These are phyloP conservation scores for Scarus forsteni DNA, from an alignment of 2,797 vertebrate genomes.

Conservation along the genomic window DNA sequence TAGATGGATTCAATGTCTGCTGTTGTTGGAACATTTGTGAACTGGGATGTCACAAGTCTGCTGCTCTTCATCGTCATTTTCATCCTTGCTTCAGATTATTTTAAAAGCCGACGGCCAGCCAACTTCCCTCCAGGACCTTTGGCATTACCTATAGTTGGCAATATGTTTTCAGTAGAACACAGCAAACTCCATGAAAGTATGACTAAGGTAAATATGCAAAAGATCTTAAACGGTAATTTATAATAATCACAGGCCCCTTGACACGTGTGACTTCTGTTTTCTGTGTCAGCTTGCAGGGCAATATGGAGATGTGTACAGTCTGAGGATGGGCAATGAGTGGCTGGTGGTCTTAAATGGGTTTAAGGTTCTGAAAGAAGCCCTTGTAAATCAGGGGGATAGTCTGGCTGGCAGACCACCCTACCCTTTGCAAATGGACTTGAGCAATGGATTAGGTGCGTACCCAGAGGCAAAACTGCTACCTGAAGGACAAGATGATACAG, in stretches of 20 bases:
- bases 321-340: neutral
- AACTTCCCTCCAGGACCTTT: slow-evolving; percentile 59
- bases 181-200: slow-evolving; percentile 27
- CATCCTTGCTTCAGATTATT: slow-evolving; percentile 20
- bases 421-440: neutral
- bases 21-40: neutral
- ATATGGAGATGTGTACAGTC: slow-evolving; percentile 73
- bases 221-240: neutral
- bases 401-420: slow-evolving; percentile 55
- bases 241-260: no score
- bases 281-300: slow-evolving; percentile 63
- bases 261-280: no score
- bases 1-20: neutral
- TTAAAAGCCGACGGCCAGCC: slow-evolving; percentile 25
- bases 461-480: neutral
- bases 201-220: slow-evolving; percentile 25
- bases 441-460: slow-evolving; percentile 69
- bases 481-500: no score
- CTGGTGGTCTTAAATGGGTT: slow-evolving; percentile 66
- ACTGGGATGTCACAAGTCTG: slow-evolving; percentile 4
- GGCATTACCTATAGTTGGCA: slow-evolving; percentile 50
- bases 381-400: slow-evolving; percentile 73
- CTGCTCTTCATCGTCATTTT: slow-evolving; percentile 8
- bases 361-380: slow-evolving; percentile 75
- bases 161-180: slow-evolving; percentile 35